These are phyloP conservation scores for Mesocentrotus franciscanus DNA, from an alignment of 53 echinoderm and acorn worm species.

Conservation along the genomic window DNA sequence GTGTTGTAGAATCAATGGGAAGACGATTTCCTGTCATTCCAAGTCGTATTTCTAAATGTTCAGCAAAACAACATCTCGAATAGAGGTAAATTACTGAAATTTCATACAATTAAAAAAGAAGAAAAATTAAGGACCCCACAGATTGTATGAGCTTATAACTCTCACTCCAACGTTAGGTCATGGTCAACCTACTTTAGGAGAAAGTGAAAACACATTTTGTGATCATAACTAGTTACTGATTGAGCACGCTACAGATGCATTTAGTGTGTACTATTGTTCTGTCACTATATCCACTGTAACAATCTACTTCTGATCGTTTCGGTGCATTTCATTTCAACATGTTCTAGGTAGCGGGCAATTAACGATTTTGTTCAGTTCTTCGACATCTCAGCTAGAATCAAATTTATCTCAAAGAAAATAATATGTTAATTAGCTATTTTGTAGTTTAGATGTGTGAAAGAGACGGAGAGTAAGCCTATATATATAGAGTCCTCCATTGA, in stretches of 20 bases:
- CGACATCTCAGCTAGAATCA: no score
- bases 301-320: no score
- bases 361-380: no score
- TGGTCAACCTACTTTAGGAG: background rate
- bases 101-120: background rate
- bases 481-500: no score
- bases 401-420: no score
- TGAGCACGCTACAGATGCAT: background rate
- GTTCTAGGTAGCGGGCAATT: no score
- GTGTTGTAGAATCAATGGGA: no score
- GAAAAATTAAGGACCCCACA: background rate
- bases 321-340: no score
- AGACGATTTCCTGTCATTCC: background rate
- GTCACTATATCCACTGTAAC: no score
- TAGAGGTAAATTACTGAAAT: background rate
- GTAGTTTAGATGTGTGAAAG: no score
- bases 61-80: background rate
- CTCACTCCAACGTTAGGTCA: background rate
- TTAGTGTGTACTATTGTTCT: background rate
- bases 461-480: no score
- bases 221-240: background rate
- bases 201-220: background rate
- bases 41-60: background rate
- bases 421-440: no score
- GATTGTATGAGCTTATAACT: background rate